Percentiles rank a stretch among this genome's conserved stretches.
Conservation (phyloP, 2,113 vertebrate species). For the Brachyhypopomus gauderio region DNA sequence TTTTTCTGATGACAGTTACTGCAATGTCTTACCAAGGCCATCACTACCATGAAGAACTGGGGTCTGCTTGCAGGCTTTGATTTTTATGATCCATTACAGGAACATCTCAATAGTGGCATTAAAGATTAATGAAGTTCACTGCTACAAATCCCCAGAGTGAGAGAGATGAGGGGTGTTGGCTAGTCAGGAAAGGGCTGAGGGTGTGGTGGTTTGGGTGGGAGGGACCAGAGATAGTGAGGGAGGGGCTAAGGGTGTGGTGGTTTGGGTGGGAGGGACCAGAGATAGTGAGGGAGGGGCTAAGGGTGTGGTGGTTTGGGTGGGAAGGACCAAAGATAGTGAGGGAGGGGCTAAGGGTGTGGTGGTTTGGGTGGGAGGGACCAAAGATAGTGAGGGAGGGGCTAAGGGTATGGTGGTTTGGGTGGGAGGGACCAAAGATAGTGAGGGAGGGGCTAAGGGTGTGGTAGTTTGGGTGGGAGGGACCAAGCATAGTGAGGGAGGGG, state of each 20-base stretch:
- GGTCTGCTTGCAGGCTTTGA: background rate
- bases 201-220: background rate
- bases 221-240: background rate
- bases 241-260: background rate
- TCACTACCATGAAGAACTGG: no score
- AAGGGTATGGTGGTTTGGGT: no score
- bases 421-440: background rate
- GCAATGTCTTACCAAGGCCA: no score
- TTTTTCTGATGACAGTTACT: no score
- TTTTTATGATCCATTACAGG: slow-evolving; percentile 38
- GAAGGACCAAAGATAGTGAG: background rate
- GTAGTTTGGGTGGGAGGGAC: no score
- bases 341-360: background rate
- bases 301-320: background rate
- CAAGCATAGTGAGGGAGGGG: no score
- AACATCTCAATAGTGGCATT: slow-evolving; percentile 14
- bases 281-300: background rate
- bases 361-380: background rate
- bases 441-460: background rate
- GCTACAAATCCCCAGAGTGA: background rate
- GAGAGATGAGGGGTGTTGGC: background rate
- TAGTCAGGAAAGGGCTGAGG: background rate
- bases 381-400: background rate
- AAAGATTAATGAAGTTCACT: slow-evolving; percentile 20
- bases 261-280: background rate